Evolutionary conservation across 2,888 invertebrate genomes (phyloP), one percentile per base, ranked within the genome.

Genomic region (Cetonia aurata): DNA sequence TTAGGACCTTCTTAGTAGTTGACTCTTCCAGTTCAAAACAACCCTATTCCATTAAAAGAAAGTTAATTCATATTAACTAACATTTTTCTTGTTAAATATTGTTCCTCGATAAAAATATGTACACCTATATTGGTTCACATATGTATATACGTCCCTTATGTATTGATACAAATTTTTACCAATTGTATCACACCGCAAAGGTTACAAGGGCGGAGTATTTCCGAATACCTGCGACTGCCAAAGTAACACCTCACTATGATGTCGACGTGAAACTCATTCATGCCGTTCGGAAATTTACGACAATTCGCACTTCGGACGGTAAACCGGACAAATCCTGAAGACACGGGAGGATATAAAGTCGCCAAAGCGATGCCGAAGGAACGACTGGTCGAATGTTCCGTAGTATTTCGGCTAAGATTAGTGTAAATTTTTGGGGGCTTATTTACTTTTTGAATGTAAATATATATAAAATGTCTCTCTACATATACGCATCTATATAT

Each of bases 371-470:
- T 6, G 3, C 31, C 10, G n/a, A 62, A 48, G 46, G n/a, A 19
- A 62, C 37, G 13, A 33, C 31, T 15, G 62, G 48, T 62, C 31
- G 13, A 31, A 31, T 31, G 59, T 12, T 15, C 33, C 13, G 37
- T 56, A 56, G 33, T 33, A 56, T 44, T 60, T 60, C 17, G 8
- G 31, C 44, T 19, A 48, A 62, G 62, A 62, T 62, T 37, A 33
- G 48, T 62, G 62, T 62, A 62, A 48, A 62, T 62, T 62, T 62
- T 62, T 48, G 62, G 60, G 62, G 50, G 46, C 13, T 48, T 62
- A 62, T 62, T 62, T 62, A 62, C 59, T 19, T 48, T 62, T 48
- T 62, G 25, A 48, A 62, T 62, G 46, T 62, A 48, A 62, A 62
- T 62, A 62, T 48, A 17, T 46, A 60, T 46, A 17, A 56, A 37